Evolutionary conservation across 2,888 invertebrate genomes (phyloP).

Genomic region (Trichopria drosophilae): DNA sequence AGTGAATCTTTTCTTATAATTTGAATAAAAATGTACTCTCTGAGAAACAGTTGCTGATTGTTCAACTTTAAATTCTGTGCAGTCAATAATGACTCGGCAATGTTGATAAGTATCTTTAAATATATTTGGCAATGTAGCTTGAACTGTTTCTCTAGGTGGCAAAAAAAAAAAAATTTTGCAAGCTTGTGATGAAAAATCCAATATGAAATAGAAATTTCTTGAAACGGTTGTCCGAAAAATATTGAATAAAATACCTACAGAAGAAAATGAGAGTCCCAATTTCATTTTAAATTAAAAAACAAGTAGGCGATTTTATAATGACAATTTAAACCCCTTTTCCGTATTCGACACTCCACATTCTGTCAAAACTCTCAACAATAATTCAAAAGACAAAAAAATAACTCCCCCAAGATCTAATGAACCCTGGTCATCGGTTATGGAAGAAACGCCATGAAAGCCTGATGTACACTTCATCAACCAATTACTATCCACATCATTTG

Average conservation of each 20-base stretch:
- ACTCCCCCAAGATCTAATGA: too few species aligned
- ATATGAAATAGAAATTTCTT: constrained; percentile 26
- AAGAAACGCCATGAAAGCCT: too few species aligned
- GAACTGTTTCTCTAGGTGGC: constrained; percentile 17
- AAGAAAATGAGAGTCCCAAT: constrained; percentile 24
- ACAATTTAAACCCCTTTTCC: too few species aligned
- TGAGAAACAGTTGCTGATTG: constrained; percentile 19
- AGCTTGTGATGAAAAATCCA: constrained; percentile 18
- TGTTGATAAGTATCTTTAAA: constrained; percentile 20
- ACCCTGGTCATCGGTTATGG: too few species aligned
- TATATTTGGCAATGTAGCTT: constrained; percentile 20
- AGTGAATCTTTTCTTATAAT: constrained; percentile 32
- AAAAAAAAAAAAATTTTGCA: constrained; percentile 21
- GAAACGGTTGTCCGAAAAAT: constrained; percentile 34
- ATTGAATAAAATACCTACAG: constrained; percentile 23
- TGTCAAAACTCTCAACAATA: too few species aligned
- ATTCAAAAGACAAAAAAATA: too few species aligned
- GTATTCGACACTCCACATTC: too few species aligned
- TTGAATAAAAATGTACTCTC: constrained; percentile 23
- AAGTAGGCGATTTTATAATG: constrained; percentile 16
- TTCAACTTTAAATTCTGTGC: constrained; percentile 28
- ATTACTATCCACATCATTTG: too few species aligned
- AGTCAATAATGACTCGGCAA: constrained; percentile 33
- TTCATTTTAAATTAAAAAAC: constrained; percentile 30
- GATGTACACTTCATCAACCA: too few species aligned